A percentile compares a stretch with the other conserved stretches of the same genome.
Conservation (phyloP, 2,113 vertebrate species). For the Rhinopomastus cyanomelas region DNA sequence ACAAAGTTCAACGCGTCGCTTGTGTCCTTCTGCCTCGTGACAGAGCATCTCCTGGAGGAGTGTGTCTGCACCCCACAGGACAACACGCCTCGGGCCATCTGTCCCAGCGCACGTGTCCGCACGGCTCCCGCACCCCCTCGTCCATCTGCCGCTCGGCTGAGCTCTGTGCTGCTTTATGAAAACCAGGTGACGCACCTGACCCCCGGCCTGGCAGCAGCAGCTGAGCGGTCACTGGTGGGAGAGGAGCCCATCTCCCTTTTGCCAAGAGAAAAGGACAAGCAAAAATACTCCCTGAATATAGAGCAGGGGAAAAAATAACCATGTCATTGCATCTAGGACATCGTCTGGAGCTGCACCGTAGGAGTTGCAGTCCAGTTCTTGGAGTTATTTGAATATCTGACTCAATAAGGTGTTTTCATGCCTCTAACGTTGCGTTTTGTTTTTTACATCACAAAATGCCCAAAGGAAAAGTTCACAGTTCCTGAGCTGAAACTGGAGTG, state of each 20-base stretch:
- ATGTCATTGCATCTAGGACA: conserved; percentile 66
- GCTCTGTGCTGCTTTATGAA: conserved; percentile 39
- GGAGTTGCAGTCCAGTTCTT: conserved; percentile 54
- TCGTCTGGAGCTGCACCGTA: neutral
- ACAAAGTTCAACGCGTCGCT: neutral
- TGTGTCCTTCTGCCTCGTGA: neutral
- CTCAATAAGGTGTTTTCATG: conserved; percentile 20
- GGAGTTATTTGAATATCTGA: conserved; percentile 35
- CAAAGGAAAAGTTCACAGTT: neutral
- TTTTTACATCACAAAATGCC: neutral
- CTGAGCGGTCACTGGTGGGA: conserved; percentile 35
- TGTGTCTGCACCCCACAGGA: conserved; percentile 12
- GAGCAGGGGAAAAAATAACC: conserved; percentile 23
- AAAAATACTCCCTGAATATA: conserved; percentile 54
- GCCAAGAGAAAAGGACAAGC: conserved; percentile 27
- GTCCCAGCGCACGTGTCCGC: conserved; percentile 5
- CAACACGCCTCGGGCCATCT: conserved; percentile 33
- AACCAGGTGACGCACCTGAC: conserved; percentile 47
- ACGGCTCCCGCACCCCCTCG: neutral
- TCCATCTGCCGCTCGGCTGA: conserved; percentile 43
- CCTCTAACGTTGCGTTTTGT: neutral
- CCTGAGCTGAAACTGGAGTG: neutral
- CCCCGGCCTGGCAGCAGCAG: conserved; percentile 5
- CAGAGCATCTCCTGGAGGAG: conserved; percentile 5
- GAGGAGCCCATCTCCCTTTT: conserved; percentile 45